These are phyloP conservation scores for Meloe dianella DNA, from an alignment of 2,888 invertebrate genomes.

Conservation along the genomic window DNA sequence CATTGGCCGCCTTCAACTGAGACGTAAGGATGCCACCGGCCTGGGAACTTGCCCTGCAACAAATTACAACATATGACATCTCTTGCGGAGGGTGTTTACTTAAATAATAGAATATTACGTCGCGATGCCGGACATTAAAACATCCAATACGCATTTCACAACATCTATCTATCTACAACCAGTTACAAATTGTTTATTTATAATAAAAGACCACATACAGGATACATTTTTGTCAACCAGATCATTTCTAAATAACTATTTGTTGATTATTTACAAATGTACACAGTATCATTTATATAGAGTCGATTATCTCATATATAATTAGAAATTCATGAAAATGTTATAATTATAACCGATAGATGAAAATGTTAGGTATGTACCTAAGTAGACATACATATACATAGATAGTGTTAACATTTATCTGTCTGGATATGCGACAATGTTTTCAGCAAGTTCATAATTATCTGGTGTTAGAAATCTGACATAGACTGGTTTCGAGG, in stretches of 20 bases:
- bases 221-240: constrained; percentile 2
- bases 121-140: not conserved
- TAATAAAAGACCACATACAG: not conserved
- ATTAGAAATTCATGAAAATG: not conserved
- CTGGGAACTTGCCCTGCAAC: constrained; percentile 60
- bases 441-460: constrained; percentile 26
- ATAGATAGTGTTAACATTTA: not conserved
- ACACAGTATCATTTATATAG: too few relatives aligned
- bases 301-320: not conserved
- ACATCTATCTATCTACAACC: too few relatives aligned
- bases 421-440: constrained; percentile 1
- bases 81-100: not conserved
- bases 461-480: constrained; percentile 51
- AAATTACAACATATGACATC: constrained; percentile 45
- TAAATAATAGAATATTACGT: not conserved
- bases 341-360: too few relatives aligned
- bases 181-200: not conserved
- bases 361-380: not conserved
- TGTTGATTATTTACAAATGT: constrained; percentile 5
- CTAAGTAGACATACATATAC: too few relatives aligned
- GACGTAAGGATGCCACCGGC: constrained; percentile 67
- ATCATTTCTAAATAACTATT: constrained; percentile 5
- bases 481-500: constrained; percentile 48
- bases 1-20: constrained; percentile 74
- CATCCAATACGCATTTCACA: not conserved